Percentiles rank a stretch among this genome's conserved stretches.
Conservation (phyloP, 2,888 invertebrate species). For the Deilephila porcellus region DNA sequence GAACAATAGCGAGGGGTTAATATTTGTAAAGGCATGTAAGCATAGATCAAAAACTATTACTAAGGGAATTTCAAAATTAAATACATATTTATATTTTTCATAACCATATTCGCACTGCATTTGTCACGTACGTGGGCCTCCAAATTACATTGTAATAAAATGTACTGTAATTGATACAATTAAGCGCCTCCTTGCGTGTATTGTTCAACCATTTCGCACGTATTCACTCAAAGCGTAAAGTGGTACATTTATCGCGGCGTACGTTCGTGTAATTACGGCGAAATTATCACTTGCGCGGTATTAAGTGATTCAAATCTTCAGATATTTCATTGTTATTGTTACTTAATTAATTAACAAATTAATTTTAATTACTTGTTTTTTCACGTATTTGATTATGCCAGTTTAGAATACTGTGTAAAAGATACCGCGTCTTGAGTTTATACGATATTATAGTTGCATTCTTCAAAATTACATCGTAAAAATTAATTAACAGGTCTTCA, state of each 20-base stretch:
- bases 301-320: constrained; percentile 22
- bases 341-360: constrained; percentile 10
- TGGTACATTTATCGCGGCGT: constrained; percentile 7
- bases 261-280: constrained; percentile 5
- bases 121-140: background rate
- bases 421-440: no score
- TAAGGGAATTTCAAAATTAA: background rate
- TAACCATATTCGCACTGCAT: background rate
- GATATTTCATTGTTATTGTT: constrained; percentile 23
- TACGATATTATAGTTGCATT: no score
- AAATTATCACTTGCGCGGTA: background rate
- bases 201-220: constrained; percentile 4
- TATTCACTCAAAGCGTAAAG: constrained; percentile 10
- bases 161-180: background rate
- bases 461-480: no score
- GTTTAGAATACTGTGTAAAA: no score
- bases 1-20: background rate
- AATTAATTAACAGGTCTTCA: no score
- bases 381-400: no score
- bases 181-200: background rate
- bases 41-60: background rate
- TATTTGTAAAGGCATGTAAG: background rate
- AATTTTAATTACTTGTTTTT: no score
- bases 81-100: background rate
- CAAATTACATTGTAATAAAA: constrained; percentile 1